Percentiles rank a stretch among this genome's conserved stretches.
phyloP scores from a whole-genome alignment of 2,113 vertebrate species.

The Kryptolebias marmoratus region DNA sequence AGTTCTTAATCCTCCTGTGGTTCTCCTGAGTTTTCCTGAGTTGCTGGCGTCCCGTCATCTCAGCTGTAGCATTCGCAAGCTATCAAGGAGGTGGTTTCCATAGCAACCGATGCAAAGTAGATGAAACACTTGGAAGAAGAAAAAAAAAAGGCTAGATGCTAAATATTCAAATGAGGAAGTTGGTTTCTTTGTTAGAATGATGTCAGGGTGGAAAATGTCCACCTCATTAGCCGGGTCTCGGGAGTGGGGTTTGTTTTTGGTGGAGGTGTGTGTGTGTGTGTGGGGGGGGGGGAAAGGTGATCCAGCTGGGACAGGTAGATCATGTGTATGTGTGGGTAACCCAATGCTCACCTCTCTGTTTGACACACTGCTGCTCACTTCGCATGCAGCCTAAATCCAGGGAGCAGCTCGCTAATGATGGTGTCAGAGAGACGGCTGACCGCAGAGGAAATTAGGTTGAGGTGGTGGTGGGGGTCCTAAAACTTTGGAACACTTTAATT shows the following conservation, averaged over 20 bases:
- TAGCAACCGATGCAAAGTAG: constrained; percentile 16
- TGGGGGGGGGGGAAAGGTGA: constrained; percentile 54
- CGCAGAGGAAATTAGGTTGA: background rate
- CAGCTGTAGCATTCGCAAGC: background rate
- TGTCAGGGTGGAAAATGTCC: constrained; percentile 12
- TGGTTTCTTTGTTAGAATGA: background rate
- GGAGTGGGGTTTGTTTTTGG: constrained; percentile 5
- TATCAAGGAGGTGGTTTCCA: background rate
- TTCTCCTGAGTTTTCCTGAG: too few species aligned
- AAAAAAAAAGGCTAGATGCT: background rate
- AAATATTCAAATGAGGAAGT: background rate
- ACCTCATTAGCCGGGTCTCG: background rate
- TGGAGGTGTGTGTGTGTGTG: background rate
- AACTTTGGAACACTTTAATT: background rate
- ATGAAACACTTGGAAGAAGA: background rate
- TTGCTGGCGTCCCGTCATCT: too few species aligned
- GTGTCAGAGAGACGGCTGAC: background rate
- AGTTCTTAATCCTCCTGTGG: too few species aligned
- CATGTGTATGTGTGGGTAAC: constrained; percentile 44
- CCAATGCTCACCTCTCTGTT: constrained; percentile 2
- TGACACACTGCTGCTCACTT: constrained; percentile 21
- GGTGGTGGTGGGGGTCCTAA: too few species aligned
- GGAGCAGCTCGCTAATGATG: constrained; percentile 14
- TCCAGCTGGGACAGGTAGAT: constrained; percentile 35
- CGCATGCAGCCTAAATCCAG: constrained; percentile 17